Evolutionary conservation across 2,888 invertebrate species (phyloP), one percentile per base, ranked within the genome.

Genomic region (Troides helena): DNA sequence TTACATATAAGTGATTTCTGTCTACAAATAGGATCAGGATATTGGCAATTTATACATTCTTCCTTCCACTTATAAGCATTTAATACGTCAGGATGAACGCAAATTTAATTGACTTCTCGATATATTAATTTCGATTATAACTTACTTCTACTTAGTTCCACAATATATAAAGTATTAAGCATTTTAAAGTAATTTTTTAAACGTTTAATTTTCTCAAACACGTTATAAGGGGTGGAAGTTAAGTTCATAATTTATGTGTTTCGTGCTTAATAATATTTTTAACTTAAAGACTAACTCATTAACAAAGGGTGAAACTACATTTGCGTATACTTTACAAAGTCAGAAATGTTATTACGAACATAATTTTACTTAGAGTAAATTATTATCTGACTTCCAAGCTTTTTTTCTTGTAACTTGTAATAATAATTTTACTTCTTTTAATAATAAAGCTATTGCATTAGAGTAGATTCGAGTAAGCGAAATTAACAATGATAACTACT

Each of bases 221-320:
- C 23, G 23, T 59, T 59, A 21, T 30, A 25, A 59, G 30, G 12
- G 43, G 21, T 17, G 21, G 25, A 5, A 12, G 23, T 62, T 62
- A 46, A 62, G 46, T 23, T 62, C 21, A 21, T 6, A 25, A 62
- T 46, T 62, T 50, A 62, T 46, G 21, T 23, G 43, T 23, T 46
- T 62, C 46, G 46, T 62, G 62, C 62, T 23, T 62, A 50, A 62
- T 8, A 21, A 14, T 62, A 14, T 62, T 62, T 46, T 23, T 46
- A 46, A 57, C n/a, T 57, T 57, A 21, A 57, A 57, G 12, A 57
- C 57, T 50, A 50, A 50, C 50, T 50, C 18, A 50, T 50, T 50
- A 50, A 50, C 17, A 50, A 50, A 50, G 50, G 50, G 50, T 17
- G 12, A 50, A 50, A 50, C 14, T 50, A 50, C 14, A 17, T 50